phyloP scores from a whole-genome alignment of 53 echinoderm and acorn worm genomes.

The Luidia sarsii region DNA sequence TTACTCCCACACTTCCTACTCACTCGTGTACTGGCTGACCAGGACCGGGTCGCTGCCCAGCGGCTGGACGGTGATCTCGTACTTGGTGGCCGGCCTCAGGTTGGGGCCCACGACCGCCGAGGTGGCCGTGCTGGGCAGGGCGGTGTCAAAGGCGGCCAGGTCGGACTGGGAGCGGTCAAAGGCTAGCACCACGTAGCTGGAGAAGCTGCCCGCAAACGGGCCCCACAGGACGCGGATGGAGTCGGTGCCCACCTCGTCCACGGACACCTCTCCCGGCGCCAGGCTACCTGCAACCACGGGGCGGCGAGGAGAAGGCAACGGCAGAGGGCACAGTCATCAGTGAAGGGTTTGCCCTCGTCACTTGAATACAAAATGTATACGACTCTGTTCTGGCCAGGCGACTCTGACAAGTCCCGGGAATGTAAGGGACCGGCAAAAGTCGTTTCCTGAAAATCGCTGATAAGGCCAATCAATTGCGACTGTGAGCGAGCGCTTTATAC shows the following conservation, averaged over 20 bases:
- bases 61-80: constrained; percentile 25
- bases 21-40: constrained; percentile 42
- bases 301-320: too few species aligned
- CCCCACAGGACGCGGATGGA: constrained; percentile 69
- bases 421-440: too few species aligned
- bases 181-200: constrained; percentile 27
- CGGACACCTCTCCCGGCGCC: constrained; percentile 14
- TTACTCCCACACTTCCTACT: neutral
- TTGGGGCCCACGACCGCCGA: neutral
- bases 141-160: neutral
- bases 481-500: too few species aligned
- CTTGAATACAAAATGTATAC: too few species aligned
- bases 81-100: constrained; percentile 13
- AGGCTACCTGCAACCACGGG: too few species aligned
- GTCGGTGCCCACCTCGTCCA: constrained; percentile 24
- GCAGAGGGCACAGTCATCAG: too few species aligned
- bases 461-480: too few species aligned
- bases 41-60: neutral
- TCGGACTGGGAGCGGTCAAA: neutral
- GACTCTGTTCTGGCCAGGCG: too few species aligned
- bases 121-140: neutral
- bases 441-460: too few species aligned
- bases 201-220: constrained; percentile 24
- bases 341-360: too few species aligned
- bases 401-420: too few species aligned